Conservation (phyloP, 2,888 invertebrate species). For the Aphodius sticticus region DNA sequence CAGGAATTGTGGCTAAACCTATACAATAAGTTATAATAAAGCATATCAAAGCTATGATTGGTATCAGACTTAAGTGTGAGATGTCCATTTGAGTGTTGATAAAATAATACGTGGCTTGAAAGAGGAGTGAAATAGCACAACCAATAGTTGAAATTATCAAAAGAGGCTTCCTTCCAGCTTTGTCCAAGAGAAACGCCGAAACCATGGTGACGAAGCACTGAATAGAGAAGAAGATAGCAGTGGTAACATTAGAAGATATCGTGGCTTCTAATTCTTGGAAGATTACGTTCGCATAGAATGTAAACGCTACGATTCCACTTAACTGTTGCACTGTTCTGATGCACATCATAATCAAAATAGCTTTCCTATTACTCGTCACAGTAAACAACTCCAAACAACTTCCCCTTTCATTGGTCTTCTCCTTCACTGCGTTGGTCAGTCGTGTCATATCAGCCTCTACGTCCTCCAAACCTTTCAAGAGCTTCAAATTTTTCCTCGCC, state of each 20-base stretch:
- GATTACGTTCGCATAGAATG: constrained; percentile 68
- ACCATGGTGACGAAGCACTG: constrained; percentile 65
- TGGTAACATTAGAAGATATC: constrained; percentile 62
- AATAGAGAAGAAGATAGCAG: constrained; percentile 65
- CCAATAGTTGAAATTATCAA: constrained; percentile 63
- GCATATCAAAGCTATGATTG: constrained; percentile 57
- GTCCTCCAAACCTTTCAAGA: constrained; percentile 63
- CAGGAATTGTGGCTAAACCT: constrained; percentile 62
- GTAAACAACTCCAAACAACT: constrained; percentile 64
- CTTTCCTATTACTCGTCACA: constrained; percentile 66
- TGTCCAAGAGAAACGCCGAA: constrained; percentile 67
- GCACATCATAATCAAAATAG: constrained; percentile 67
- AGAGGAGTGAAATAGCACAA: constrained; percentile 53
- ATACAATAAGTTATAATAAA: constrained; percentile 60
- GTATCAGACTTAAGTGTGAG: constrained; percentile 55
- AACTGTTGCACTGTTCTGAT: constrained; percentile 69
- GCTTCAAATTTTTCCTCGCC: constrained; percentile 63
- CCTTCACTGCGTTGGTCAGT: constrained; percentile 44
- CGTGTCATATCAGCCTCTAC: constrained; percentile 60
- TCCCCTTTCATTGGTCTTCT: constrained; percentile 49
- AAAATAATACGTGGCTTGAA: constrained; percentile 58
- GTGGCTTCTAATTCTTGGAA: constrained; percentile 60
- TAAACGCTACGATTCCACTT: constrained; percentile 68
- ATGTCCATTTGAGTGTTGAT: constrained; percentile 53
- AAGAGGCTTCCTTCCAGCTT: constrained; percentile 69